A percentile compares a stretch with the other conserved stretches of the same genome.
These are phyloP conservation scores for Pampusana beccarii DNA, from an alignment of 2,113 vertebrate genomes.

Conservation along the genomic window DNA sequence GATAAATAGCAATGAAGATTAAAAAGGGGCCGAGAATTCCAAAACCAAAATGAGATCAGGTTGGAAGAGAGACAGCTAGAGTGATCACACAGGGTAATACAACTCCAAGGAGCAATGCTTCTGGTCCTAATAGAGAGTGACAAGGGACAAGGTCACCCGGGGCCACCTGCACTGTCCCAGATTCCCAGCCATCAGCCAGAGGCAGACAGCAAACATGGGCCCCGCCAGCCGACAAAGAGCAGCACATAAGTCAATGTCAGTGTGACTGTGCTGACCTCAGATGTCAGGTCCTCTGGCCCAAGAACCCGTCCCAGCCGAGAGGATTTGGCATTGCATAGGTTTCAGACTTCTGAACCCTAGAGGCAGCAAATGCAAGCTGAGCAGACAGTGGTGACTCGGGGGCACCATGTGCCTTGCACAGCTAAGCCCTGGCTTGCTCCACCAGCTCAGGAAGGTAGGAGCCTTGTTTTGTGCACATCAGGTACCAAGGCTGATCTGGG, in stretches of 20 bases:
- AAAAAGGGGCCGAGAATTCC: neutral
- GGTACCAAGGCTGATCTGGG: neutral
- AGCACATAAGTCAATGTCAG: neutral
- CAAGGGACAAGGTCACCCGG: neutral
- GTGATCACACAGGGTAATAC: too few species aligned
- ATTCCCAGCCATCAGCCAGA: rapidly evolving
- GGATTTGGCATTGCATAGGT: rapidly evolving
- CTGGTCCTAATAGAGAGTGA: neutral
- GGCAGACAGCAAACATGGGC: neutral
- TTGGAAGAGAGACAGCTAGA: neutral
- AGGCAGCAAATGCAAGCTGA: neutral
- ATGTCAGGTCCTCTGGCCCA: neutral
- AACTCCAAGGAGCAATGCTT: neutral
- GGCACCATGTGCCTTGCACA: neutral
- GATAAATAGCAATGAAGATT: neutral
- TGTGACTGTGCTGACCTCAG: neutral
- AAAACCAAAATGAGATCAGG: neutral
- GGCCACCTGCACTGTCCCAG: neutral
- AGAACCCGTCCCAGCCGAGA: neutral
- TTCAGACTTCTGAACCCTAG: neutral
- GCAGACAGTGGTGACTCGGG: rapidly evolving
- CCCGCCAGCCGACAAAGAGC: neutral
- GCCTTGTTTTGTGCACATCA: neutral
- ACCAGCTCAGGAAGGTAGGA: neutral
- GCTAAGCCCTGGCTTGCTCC: neutral